Conservation (phyloP, 2,888 invertebrate species). For the Eupithecia tripunctaria region DNA sequence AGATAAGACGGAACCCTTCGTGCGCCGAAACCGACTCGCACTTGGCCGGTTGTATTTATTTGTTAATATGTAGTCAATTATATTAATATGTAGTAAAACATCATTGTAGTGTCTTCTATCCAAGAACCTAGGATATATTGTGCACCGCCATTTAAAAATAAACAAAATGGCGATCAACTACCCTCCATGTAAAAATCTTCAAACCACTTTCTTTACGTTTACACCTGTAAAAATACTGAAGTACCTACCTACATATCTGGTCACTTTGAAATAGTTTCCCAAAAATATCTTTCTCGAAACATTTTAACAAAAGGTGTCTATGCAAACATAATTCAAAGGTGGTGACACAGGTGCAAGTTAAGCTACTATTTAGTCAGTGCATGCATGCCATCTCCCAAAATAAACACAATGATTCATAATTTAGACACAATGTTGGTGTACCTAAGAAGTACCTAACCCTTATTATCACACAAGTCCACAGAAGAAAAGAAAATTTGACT, state of each 20-base stretch:
- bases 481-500: background rate
- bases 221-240: background rate
- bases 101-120: too few species aligned
- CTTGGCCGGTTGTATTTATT: too few species aligned
- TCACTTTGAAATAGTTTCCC: background rate
- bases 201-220: background rate
- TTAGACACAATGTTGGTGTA: background rate
- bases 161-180: too few species aligned
- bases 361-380: constrained; percentile 54
- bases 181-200: too few species aligned
- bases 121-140: too few species aligned
- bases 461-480: background rate
- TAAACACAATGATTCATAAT: background rate
- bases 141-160: too few species aligned
- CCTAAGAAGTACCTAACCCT: background rate
- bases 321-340: constrained; percentile 53
- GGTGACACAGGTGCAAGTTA: constrained; percentile 63
- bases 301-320: constrained; percentile 29
- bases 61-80: too few species aligned
- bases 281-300: background rate
- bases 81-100: too few species aligned
- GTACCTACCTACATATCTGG: background rate
- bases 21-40: too few species aligned
- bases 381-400: constrained; percentile 60
- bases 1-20: too few species aligned